Evolutionary conservation across 2,113 vertebrate species (phyloP).

Genomic region (Tupaia chinensis): DNA sequence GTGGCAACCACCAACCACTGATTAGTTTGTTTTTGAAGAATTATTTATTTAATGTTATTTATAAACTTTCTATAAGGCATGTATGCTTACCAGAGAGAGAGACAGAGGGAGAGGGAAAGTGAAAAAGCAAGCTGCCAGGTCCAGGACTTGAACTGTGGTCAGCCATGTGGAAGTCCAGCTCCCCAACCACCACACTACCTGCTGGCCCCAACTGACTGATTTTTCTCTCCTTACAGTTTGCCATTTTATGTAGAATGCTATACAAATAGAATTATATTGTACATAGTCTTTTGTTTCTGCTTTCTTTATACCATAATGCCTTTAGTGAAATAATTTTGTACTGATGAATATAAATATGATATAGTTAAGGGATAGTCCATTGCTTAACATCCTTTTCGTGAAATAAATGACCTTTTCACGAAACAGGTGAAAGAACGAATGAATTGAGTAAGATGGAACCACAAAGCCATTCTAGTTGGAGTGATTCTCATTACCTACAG

Average conservation of each 20-base stretch:
- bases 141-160: no score
- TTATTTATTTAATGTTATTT: no score
- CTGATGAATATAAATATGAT: not conserved
- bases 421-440: not conserved
- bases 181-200: no score
- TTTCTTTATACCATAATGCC: not conserved
- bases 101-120: no score
- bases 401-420: not conserved
- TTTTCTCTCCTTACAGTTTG: not conserved
- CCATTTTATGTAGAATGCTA: not conserved
- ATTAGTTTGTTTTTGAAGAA: no score
- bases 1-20: not conserved
- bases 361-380: not conserved
- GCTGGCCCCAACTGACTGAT: not conserved
- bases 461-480: not conserved
- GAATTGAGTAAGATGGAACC: not conserved
- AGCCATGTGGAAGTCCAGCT: no score
- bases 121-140: no score
- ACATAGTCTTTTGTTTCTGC: not conserved
- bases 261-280: not conserved
- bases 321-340: not conserved
- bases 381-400: conserved; percentile 8
- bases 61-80: no score
- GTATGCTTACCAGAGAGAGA: no score
- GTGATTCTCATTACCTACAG: not conserved